These are phyloP conservation scores for Dermatophagoides farinae DNA, from an alignment of 1,140 invertebrate species.

Conservation along the genomic window DNA sequence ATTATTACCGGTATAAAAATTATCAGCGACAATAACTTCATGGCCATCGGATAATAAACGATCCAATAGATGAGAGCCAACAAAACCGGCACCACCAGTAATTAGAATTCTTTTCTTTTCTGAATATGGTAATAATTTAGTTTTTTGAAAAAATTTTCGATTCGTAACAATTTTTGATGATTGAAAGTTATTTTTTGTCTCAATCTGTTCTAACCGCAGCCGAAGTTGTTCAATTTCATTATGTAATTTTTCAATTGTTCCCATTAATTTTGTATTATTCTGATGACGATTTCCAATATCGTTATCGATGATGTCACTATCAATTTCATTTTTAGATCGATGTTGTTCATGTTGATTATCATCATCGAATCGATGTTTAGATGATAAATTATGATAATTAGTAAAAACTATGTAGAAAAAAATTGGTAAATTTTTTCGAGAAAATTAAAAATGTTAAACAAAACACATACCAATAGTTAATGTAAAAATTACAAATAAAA, in stretches of 20 bases:
- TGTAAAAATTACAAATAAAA: too few relatives aligned
- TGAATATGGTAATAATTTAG: constrained; percentile 71
- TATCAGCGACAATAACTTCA: constrained; percentile 93
- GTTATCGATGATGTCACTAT: too few relatives aligned
- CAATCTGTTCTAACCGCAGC: not conserved
- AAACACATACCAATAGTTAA: too few relatives aligned
- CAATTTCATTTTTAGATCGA: too few relatives aligned
- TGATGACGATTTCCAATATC: too few relatives aligned
- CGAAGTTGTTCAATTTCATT: not conserved
- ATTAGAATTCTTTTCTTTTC: constrained; percentile 74
- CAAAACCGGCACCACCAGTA: constrained; percentile 95
- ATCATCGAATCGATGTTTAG: too few relatives aligned
- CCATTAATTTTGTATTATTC: too few relatives aligned
- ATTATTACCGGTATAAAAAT: constrained; percentile 78
- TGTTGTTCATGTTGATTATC: too few relatives aligned
- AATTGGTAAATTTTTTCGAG: too few relatives aligned
- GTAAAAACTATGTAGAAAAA: too few relatives aligned
- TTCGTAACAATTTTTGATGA: not conserved
- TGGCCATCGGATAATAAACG: constrained; percentile 84
- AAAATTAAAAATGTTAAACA: too few relatives aligned
- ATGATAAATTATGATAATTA: too few relatives aligned
- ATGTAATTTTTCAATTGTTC: not conserved
- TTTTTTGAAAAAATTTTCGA: constrained; percentile 29
- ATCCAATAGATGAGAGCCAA: constrained; percentile 93
- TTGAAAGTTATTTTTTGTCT: not conserved